Conservation (phyloP, 2,113 vertebrate genomes). For the Pomatostomus ruficeps region DNA sequence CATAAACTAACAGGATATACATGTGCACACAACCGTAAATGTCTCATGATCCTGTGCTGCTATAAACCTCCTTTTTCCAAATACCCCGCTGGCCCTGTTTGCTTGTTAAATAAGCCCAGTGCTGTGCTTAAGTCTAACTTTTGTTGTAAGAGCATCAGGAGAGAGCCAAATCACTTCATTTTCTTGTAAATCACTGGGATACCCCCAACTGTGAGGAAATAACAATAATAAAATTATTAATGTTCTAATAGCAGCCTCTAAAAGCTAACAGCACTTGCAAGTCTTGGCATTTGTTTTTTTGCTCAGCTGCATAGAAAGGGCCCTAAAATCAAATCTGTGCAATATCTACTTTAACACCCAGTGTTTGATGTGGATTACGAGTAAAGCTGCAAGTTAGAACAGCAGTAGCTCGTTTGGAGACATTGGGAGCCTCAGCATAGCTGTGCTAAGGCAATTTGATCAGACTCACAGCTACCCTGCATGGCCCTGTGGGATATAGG, state of each 20-base stretch:
- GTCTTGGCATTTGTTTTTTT: conserved; percentile 45
- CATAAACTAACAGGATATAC: not conserved
- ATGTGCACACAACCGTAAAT: not conserved
- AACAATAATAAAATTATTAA: conserved; percentile 52
- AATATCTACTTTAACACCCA: conserved; percentile 26
- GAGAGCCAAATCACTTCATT: conserved; percentile 20
- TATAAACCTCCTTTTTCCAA: conserved; percentile 37
- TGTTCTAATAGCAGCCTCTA: conserved; percentile 6
- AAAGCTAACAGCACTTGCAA: not conserved
- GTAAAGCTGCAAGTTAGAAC: conserved; percentile 13
- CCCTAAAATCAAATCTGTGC: conserved; percentile 33
- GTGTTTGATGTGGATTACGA: conserved; percentile 45
- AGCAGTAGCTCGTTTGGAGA: not conserved
- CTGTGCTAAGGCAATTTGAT: not conserved
- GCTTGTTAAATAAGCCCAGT: conserved; percentile 52
- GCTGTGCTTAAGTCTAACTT: conserved; percentile 52
- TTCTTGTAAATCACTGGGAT: conserved; percentile 16
- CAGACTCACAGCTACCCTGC: not conserved
- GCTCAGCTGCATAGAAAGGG: conserved; percentile 26
- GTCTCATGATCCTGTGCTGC: not conserved
- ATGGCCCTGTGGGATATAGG: not conserved
- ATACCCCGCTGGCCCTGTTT: conserved; percentile 48
- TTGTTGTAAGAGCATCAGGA: not conserved
- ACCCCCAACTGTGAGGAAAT: not conserved
- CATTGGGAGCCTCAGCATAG: not conserved